These are phyloP conservation scores for Cheirogaleus medius DNA, from an alignment of 2,113 vertebrate species.

Conservation along the genomic window DNA sequence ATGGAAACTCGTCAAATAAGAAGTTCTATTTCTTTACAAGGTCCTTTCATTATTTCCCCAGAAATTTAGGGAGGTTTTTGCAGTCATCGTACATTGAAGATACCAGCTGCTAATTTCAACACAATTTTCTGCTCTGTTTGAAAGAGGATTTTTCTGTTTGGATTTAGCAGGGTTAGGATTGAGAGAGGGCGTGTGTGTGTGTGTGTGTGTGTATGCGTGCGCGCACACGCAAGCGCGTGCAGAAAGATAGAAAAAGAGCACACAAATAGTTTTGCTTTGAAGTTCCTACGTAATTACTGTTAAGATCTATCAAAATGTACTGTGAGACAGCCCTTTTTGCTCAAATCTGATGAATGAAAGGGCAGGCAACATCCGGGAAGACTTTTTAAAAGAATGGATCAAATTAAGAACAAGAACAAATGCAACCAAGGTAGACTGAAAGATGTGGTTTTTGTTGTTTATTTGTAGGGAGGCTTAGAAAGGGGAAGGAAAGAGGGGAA, in stretches of 20 bases:
- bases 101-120: slow-evolving; percentile 52
- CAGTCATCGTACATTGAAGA: slow-evolving; percentile 1
- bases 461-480: not conserved
- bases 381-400: not conserved
- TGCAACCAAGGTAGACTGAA: slow-evolving; percentile 54
- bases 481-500: no score
- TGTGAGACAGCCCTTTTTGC: not conserved
- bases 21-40: not conserved
- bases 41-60: not conserved
- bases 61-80: slow-evolving; percentile 10
- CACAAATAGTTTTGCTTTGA: slow-evolving; percentile 71
- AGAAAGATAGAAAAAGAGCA: not conserved
- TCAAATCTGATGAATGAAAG: slow-evolving; percentile 9
- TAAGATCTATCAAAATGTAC: slow-evolving; percentile 55
- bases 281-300: slow-evolving; percentile 73
- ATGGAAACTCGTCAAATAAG: not conserved
- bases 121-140: slow-evolving; percentile 65
- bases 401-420: slow-evolving; percentile 2
- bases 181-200: not conserved
- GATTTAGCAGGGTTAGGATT: slow-evolving; percentile 39
- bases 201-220: not conserved
- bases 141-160: slow-evolving; percentile 65
- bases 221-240: not conserved
- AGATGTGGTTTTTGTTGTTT: not conserved
- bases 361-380: not conserved